Percentiles rank a stretch among this genome's conserved stretches.
Conservation (phyloP, 1,140 invertebrate species). For the Lepidostoma basale region DNA sequence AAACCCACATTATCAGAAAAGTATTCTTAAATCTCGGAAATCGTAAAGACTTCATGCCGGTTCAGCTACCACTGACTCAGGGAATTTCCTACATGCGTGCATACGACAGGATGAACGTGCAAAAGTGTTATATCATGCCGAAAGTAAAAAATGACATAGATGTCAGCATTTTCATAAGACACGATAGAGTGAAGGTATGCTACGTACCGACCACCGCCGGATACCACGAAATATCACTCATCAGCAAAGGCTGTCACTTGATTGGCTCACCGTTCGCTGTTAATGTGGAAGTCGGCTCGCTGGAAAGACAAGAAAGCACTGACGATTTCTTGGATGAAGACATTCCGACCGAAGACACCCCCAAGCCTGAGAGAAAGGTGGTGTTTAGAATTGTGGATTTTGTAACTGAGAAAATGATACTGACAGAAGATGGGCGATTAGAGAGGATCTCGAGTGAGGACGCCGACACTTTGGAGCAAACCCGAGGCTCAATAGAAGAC, state of each 20-base stretch:
- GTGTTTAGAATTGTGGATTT: slow-evolving; percentile 61
- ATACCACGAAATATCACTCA: slow-evolving; percentile 58
- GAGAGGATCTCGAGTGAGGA: slow-evolving; percentile 56
- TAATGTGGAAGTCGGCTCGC: slow-evolving; percentile 53
- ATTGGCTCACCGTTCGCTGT: slow-evolving; percentile 59
- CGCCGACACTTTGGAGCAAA: slow-evolving; percentile 27
- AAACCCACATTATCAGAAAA: slow-evolving; percentile 56
- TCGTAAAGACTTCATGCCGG: slow-evolving; percentile 52
- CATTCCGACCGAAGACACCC: slow-evolving; percentile 53
- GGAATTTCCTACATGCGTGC: slow-evolving; percentile 53
- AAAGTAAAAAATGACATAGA: slow-evolving; percentile 58
- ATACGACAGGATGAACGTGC: slow-evolving; percentile 56
- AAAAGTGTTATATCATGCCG: slow-evolving; percentile 56
- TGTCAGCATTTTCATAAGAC: slow-evolving; percentile 51
- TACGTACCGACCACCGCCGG: slow-evolving; percentile 55
- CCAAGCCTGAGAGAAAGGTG: slow-evolving; percentile 57
- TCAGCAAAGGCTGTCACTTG: slow-evolving; percentile 56
- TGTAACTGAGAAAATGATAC: slow-evolving; percentile 61
- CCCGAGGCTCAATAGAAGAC: slow-evolving; percentile 35
- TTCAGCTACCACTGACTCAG: slow-evolving; percentile 53
- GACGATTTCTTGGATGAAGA: slow-evolving; percentile 57
- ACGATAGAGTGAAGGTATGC: slow-evolving; percentile 54
- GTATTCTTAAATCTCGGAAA: slow-evolving; percentile 53
- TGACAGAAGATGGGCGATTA: slow-evolving; percentile 58
- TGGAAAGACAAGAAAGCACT: slow-evolving; percentile 41